phyloP scores from a whole-genome alignment of 2,113 vertebrate species.

The Rhegmatorhina hoffmannsi region DNA sequence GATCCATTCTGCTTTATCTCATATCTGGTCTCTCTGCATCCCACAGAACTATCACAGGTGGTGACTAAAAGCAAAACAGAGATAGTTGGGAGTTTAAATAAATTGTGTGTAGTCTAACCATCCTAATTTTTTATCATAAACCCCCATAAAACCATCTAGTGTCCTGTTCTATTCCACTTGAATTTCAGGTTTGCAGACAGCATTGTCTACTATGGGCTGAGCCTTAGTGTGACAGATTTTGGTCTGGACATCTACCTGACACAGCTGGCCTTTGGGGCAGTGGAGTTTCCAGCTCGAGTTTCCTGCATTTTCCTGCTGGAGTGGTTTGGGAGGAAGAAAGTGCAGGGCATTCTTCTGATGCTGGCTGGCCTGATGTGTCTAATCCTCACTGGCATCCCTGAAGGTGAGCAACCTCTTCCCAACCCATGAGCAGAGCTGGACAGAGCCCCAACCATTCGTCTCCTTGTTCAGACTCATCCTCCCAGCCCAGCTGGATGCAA shows the following conservation, averaged over 20 bases:
- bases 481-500: neutral
- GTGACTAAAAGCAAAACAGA: neutral
- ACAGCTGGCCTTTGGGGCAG: conserved; percentile 84
- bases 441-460: neutral
- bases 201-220: conserved; percentile 86
- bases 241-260: conserved; percentile 90
- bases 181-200: conserved; percentile 85
- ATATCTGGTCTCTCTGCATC: rapidly evolving
- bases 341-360: conserved; percentile 64
- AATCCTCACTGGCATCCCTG: conserved; percentile 74
- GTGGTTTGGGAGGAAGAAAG: conserved; percentile 80
- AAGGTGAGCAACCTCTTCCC: conserved; percentile 65
- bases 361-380: conserved; percentile 81
- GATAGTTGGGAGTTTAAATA: neutral
- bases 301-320: conserved; percentile 76
- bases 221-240: conserved; percentile 85
- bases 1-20: neutral
- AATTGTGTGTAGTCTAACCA: rapidly evolving
- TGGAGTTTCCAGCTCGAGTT: conserved; percentile 79
- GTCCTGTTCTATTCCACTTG: neutral
- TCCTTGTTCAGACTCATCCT: neutral
- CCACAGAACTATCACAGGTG: neutral
- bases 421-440: rapidly evolving
- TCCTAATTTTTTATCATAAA: neutral
- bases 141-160: neutral